phyloP scores from a whole-genome alignment of 2,797 vertebrate species.

The Sebastes oblongus region DNA sequence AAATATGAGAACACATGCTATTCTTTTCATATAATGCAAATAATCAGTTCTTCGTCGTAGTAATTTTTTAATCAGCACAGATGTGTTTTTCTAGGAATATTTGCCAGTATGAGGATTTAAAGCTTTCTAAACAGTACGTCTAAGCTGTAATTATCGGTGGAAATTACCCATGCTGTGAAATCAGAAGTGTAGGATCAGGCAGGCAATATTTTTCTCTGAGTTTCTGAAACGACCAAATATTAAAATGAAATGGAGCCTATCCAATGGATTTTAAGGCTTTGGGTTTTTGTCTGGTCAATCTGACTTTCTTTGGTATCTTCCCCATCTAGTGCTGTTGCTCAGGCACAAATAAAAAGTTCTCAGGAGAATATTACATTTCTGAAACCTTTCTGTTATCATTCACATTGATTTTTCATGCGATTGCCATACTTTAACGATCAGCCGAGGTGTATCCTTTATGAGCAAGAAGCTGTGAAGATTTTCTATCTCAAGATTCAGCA shows the following conservation, averaged over 20 bases:
- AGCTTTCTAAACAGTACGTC: neutral
- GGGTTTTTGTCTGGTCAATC: neutral
- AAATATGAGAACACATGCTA: neutral
- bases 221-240: slow-evolving; percentile 7
- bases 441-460: neutral
- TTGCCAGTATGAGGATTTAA: slow-evolving; percentile 5
- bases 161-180: slow-evolving; percentile 33
- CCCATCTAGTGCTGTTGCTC: neutral
- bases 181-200: slow-evolving; percentile 18
- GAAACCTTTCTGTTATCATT: neutral
- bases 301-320: neutral
- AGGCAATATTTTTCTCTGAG: slow-evolving; percentile 6
- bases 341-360: neutral
- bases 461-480: neutral
- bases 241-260: neutral
- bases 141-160: slow-evolving; percentile 11
- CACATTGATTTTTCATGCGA: neutral
- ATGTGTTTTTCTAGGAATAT: slow-evolving; percentile 22
- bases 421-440: neutral
- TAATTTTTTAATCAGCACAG: slow-evolving; percentile 6
- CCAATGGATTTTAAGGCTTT: neutral
- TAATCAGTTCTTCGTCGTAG: slow-evolving; percentile 10
- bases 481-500: neutral
- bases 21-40: neutral
- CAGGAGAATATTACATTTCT: neutral